Evolutionary conservation across 2,888 invertebrate species (phyloP), one percentile per base, ranked within the genome.

Genomic region (Rotaria sp.): DNA sequence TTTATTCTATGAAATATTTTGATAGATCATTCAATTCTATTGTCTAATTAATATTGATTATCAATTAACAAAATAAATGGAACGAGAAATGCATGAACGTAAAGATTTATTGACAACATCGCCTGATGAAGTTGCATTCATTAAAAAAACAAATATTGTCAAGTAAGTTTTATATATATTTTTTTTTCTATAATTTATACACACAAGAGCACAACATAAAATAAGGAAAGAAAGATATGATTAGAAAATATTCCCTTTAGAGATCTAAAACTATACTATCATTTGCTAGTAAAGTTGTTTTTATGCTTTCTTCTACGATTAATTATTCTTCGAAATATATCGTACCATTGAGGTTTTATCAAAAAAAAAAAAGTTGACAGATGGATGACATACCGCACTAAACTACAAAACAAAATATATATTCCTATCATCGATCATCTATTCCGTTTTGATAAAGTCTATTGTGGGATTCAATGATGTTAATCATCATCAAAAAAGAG

Each of bases 381-480:
- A 67, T 67, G 67, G 67, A 67, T 67, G 67, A 67, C 67, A 67
- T 67, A 67, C n/a, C n/a, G 67, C 35, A 67, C 67, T 67, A 67
- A 67, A 67, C 67, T 15, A 30, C 35, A 67, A 30, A 67, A 35
- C 35, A 67, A 35, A 67, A 67, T 67, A 35, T 67, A 67, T 67
- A 67, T 18, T 67, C 35, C 4, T 67, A 67, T 30, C 67, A 67
- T 67, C 67, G 67, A 67, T 67, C 67, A 67, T 67, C 35, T 35
- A 35, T 8, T 35, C 13, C 38, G 30, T 38, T 67, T 67, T 67
- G 67, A 67, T 67, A 35, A 67, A 67, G 30, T 30, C 67, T 35
- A 67, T 67, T 67, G 67, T 35, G 30, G 30, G 67, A 35, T 35
- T 13, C 35, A 67, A 52, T 52, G 52, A 52, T 52, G 52, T 52